Evolutionary conservation across 37 sponge, comb jelly and placozoan genomes (phyloP).

Genomic region (Oscarella lobularis): DNA sequence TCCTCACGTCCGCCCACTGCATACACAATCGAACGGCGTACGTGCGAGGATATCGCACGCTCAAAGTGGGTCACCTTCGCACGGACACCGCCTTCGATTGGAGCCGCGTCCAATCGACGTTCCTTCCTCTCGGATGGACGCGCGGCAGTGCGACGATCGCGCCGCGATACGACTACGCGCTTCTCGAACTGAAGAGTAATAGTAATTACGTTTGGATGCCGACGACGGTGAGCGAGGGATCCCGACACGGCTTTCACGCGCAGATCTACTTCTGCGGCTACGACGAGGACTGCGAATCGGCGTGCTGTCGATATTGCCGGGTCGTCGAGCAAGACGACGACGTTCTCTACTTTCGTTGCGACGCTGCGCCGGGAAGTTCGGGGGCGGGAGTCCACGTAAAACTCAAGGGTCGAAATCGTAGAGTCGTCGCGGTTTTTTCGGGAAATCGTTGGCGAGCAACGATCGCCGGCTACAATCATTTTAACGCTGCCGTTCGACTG

Average conservation of each 20-base stretch:
- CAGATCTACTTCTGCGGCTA: slow-evolving; percentile 50
- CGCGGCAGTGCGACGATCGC: neutral
- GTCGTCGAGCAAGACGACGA: slow-evolving; percentile 28
- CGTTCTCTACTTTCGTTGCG: slow-evolving; percentile 61
- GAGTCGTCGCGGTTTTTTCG: slow-evolving; percentile 49
- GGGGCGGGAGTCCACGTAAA: slow-evolving; percentile 56
- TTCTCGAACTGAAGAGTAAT: slow-evolving; percentile 3
- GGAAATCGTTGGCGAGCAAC: slow-evolving; percentile 36
- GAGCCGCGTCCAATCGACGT: slow-evolving; percentile 30
- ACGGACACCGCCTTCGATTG: slow-evolving; percentile 19
- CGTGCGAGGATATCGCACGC: slow-evolving; percentile 22
- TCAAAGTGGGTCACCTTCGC: slow-evolving; percentile 32
- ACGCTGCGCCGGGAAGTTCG: slow-evolving; percentile 65
- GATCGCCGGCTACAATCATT: slow-evolving; percentile 27
- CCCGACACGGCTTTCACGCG: slow-evolving; percentile 27
- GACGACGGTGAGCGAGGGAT: slow-evolving; percentile 47
- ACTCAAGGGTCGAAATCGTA: slow-evolving; percentile 32
- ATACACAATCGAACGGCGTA: slow-evolving; percentile 43
- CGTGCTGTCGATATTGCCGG: slow-evolving; percentile 43
- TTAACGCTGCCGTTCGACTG: slow-evolving; percentile 56
- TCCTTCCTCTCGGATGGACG: slow-evolving; percentile 51
- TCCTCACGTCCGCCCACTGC: slow-evolving; percentile 82
- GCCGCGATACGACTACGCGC: slow-evolving; percentile 13
- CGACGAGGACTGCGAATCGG: slow-evolving; percentile 50
- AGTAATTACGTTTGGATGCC: slow-evolving; percentile 19